Evolutionary conservation across 2,797 vertebrate species (phyloP).

Genomic region (Enoplosus armatus): DNA sequence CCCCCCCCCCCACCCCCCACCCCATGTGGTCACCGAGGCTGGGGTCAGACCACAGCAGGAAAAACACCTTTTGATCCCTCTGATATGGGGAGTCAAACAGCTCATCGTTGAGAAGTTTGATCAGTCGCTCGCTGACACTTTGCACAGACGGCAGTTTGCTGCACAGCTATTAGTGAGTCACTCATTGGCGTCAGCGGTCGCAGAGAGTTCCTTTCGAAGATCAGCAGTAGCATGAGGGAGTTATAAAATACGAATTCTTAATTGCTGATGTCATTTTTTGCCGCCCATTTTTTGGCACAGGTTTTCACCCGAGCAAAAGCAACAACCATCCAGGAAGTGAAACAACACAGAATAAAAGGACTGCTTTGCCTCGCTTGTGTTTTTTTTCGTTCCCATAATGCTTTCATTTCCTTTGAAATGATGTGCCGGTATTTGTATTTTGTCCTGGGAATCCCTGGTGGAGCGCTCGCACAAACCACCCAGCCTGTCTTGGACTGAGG

Average conservation of each 20-base stretch:
- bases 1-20: not conserved
- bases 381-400: slow-evolving; percentile 67
- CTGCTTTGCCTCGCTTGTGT: slow-evolving; percentile 35
- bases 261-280: slow-evolving; percentile 43
- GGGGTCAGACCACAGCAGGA: slow-evolving; percentile 68
- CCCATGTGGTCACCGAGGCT: slow-evolving; percentile 52
- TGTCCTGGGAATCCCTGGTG: slow-evolving; percentile 46
- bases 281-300: slow-evolving; percentile 48
- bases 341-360: slow-evolving; percentile 45
- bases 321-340: slow-evolving; percentile 61
- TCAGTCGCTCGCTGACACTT: not conserved
- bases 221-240: slow-evolving; percentile 39
- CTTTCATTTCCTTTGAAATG: slow-evolving; percentile 63
- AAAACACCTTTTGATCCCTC: slow-evolving; percentile 50
- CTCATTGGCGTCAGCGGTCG: slow-evolving; percentile 43
- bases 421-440: slow-evolving; percentile 59
- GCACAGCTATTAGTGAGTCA: slow-evolving; percentile 44
- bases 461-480: slow-evolving; percentile 70
- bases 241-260: slow-evolving; percentile 49
- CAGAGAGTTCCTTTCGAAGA: slow-evolving; percentile 24
- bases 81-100: not conserved
- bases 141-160: slow-evolving; percentile 16
- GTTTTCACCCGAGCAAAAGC: slow-evolving; percentile 25
- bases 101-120: slow-evolving; percentile 13
- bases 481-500: slow-evolving; percentile 57